Percentiles rank a stretch among this genome's conserved stretches.
phyloP scores from a whole-genome alignment of 2,797 vertebrate species.

The Petrocephalus sullivani region DNA sequence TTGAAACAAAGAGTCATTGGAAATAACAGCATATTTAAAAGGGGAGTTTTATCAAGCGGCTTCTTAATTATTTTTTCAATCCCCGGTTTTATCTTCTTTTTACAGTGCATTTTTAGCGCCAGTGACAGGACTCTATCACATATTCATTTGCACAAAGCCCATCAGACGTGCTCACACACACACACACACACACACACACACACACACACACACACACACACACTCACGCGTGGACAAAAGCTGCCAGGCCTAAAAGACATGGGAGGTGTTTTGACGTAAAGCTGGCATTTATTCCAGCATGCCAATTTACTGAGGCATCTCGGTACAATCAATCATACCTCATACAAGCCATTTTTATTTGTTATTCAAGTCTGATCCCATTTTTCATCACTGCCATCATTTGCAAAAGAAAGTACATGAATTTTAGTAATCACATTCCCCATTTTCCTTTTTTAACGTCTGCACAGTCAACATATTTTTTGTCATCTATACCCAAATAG shows the following conservation, averaged over 20 bases:
- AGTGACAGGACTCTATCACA: not conserved
- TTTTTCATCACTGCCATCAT: constrained; percentile 10
- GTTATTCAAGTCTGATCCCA: not conserved
- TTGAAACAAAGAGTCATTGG: not conserved
- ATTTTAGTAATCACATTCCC: not conserved
- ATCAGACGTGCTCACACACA: not conserved
- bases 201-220: constrained; percentile 10
- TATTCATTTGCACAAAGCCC: not conserved
- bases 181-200: constrained; percentile 16
- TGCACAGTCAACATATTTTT: constrained; percentile 15
- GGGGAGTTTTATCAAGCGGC: not conserved
- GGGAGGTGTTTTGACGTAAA: not conserved
- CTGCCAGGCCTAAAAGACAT: not conserved
- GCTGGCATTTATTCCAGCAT: not conserved
- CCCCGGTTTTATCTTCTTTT: not conserved
- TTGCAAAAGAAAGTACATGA: not conserved
- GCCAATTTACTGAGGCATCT: not conserved
- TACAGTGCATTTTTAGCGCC: not conserved
- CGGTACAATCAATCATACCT: not conserved
- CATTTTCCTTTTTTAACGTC: not conserved
- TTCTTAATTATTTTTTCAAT: not conserved
- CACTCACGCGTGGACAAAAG: constrained; percentile 11
- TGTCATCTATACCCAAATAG: constrained; percentile 14
- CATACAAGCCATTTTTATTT: not conserved
- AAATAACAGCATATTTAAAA: not conserved